Conservation (phyloP, 2,797 vertebrate species). For the Leptoclinus maculatus region DNA sequence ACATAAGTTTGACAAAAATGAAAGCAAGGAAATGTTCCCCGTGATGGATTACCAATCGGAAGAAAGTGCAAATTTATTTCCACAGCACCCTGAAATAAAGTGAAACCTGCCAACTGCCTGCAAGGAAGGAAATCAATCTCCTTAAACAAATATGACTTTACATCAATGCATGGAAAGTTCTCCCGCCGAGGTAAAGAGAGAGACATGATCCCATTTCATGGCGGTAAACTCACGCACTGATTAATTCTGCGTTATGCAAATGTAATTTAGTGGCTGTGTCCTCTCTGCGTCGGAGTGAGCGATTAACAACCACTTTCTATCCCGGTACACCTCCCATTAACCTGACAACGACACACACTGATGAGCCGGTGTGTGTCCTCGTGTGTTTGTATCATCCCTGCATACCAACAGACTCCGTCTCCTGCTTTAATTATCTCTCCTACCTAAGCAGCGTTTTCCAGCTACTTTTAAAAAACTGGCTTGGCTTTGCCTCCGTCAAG, state of each 20-base stretch:
- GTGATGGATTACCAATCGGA: conserved; percentile 33
- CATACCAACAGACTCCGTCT: conserved; percentile 11
- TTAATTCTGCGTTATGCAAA: conserved; percentile 71
- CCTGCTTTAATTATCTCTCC: conserved; percentile 51
- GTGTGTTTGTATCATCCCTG: conserved; percentile 17
- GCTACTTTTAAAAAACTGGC: conserved; percentile 17
- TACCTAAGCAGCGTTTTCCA: conserved; percentile 10
- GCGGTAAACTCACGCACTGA: conserved; percentile 46
- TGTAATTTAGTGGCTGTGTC: conserved; percentile 67
- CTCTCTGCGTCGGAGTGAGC: conserved; percentile 37
- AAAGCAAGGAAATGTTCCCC: neutral
- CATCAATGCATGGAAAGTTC: conserved; percentile 23
- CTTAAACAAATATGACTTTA: conserved; percentile 68
- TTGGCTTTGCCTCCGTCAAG: conserved; percentile 6
- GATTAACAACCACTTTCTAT: conserved; percentile 56
- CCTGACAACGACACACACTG: conserved; percentile 41
- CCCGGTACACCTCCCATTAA: conserved; percentile 51
- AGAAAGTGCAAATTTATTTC: conserved; percentile 51
- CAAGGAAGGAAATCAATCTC: conserved; percentile 59
- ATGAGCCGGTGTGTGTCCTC: conserved; percentile 30
- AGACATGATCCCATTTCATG: conserved; percentile 37
- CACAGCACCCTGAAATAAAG: conserved; percentile 25
- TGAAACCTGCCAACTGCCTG: conserved; percentile 26
- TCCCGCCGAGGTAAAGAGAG: conserved; percentile 3
- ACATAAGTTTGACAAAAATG: conserved; percentile 1